These are phyloP conservation scores for Rhynchophorus ferrugineus DNA, from an alignment of 1,140 invertebrate species.

Conservation along the genomic window DNA sequence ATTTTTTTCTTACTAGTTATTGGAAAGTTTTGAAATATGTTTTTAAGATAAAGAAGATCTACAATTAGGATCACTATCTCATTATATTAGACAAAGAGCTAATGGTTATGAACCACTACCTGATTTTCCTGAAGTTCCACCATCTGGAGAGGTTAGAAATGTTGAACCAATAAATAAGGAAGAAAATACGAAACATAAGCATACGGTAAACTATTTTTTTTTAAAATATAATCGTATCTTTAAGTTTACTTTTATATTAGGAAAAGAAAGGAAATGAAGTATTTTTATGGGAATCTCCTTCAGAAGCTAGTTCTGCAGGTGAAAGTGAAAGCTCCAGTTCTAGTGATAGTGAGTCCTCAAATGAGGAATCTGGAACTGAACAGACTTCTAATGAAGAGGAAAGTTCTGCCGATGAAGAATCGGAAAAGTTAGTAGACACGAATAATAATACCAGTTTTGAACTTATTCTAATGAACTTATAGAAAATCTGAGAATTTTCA, in stretches of 20 bases:
- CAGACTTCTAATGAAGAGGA: conserved; percentile 33
- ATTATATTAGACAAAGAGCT: conserved; percentile 82
- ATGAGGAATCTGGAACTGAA: conserved; percentile 25
- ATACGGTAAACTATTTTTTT: conserved; percentile 20
- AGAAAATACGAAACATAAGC: conserved; percentile 25
- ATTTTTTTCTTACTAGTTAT: conserved; percentile 1
- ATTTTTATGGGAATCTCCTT: conserved; percentile 30
- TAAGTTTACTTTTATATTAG: conserved; percentile 11
- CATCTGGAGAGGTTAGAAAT: conserved; percentile 72
- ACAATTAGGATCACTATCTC: conserved; percentile 91
- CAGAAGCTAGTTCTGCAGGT: conserved; percentile 25
- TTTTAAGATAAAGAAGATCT: conserved; percentile 69
- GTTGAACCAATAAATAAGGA: conserved; percentile 50
- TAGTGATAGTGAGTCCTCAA: conserved; percentile 26
- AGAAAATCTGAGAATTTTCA: conserved; percentile 15
- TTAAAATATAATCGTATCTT: neutral
- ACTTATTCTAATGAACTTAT: conserved; percentile 3
- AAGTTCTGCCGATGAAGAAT: conserved; percentile 25
- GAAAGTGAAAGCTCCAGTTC: conserved; percentile 21
- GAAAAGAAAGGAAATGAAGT: conserved; percentile 30
- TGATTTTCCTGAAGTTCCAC: conserved; percentile 68
- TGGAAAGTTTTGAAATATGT: conserved; percentile 8
- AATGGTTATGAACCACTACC: conserved; percentile 85
- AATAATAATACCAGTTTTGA: neutral
- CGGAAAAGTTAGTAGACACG: conserved; percentile 12